Base-by-base conservation (phyloP, 2,888 invertebrate genomes). In the Tanaodytes sp. region DNA sequence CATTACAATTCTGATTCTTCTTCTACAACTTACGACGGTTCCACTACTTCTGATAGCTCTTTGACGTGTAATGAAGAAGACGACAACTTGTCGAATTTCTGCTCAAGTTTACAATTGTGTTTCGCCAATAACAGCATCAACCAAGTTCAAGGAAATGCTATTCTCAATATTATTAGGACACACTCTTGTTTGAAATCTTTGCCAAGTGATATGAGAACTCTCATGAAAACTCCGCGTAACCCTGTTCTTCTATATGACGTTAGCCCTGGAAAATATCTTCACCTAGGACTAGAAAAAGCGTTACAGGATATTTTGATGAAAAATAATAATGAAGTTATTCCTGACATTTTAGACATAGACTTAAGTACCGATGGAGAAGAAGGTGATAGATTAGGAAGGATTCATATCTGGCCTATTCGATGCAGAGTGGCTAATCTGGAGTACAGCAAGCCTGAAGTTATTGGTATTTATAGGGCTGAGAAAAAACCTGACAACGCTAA, bases 211-310 rank as follows among this genome's bases (percentile, higher is more conserved):
- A 43, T 27, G 9, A 57, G 58, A 52, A 65, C 51, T 4, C 18
- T 65, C 11, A 30, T 58, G 39, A 30, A 65, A 37, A 58, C 65
- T 19, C 65, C 58, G 0, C 37, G 30, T 19, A 15, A 39, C 6
- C 31, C 40, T 14, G 52, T 36, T n/a, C 37, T 23, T 12, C n/a
- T 39, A 15, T 37, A 37, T 39, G 40, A 58, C 39, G 36, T 51
- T 8, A 51, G 49, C 23, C 36, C 37, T 19, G 68, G 62, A 39
- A 45, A 62, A 42, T 68, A 62, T 45, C 42, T 62, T 15, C 68
- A 68, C 33, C 14, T 62, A 27, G 62, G 62, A 6, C 45, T 58
- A 9, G 16, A 62, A 40, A 37, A 45, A 37, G 52, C 55, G 1
- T 16, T 54, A 2, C 9, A 18, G n/a, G 33, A 46, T 46, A 30